These are phyloP conservation scores for Phoebastria nigripes DNA, from an alignment of 2,797 vertebrate species.

Conservation along the genomic window DNA sequence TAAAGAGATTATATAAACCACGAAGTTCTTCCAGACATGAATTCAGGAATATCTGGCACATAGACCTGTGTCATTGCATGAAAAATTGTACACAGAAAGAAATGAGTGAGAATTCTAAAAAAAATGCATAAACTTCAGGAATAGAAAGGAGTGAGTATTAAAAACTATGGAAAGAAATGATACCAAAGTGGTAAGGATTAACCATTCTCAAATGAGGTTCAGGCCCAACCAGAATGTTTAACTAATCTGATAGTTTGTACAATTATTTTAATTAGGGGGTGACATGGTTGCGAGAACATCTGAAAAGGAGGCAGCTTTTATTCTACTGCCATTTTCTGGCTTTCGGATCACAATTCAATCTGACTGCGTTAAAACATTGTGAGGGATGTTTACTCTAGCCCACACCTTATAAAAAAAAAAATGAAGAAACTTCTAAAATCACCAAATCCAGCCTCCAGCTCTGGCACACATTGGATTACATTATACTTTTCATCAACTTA, in stretches of 20 bases:
- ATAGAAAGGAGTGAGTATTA: constrained; percentile 19
- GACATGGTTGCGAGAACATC: background rate
- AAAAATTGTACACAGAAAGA: background rate
- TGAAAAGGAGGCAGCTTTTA: background rate
- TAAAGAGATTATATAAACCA: background rate
- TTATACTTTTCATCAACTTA: background rate
- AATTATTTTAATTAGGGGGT: background rate
- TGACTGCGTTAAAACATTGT: background rate
- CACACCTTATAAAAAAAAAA: background rate
- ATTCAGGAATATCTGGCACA: background rate
- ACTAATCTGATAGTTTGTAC: background rate
- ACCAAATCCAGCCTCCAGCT: background rate
- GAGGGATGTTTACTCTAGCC: background rate
- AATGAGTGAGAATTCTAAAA: background rate
- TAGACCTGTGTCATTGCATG: rapidly evolving
- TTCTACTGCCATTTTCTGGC: background rate
- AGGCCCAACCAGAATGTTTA: background rate
- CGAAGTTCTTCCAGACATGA: background rate
- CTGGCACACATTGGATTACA: background rate
- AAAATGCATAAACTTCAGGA: background rate
- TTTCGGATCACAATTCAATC: background rate
- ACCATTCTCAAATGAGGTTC: background rate
- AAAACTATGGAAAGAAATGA: constrained; percentile 24
- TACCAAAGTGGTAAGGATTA: background rate
- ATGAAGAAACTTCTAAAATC: background rate